A percentile compares a stretch with the other conserved stretches of the same genome.
These are phyloP conservation scores for Hiodon alosoides DNA, from an alignment of 2,113 vertebrate genomes.

Conservation along the genomic window DNA sequence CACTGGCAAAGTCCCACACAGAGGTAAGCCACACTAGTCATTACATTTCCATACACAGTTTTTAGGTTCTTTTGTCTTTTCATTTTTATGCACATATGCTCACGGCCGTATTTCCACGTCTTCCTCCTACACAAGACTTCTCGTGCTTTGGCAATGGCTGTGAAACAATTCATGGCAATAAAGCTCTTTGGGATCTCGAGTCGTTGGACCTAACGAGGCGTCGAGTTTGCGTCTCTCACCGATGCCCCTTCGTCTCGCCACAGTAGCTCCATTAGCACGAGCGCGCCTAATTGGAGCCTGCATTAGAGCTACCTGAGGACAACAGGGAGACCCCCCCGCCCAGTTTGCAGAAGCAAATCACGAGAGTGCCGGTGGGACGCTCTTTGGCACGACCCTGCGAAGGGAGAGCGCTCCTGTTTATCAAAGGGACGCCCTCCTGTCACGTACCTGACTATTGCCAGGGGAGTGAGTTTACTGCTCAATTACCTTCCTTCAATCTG, in stretches of 20 bases:
- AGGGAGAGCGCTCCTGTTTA: constrained; percentile 55
- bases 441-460: constrained; percentile 54
- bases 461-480: constrained; percentile 43
- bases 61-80: neutral
- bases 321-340: constrained; percentile 12
- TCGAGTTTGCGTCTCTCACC: too few species aligned
- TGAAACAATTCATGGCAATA: too few species aligned
- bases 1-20: too few species aligned
- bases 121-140: constrained; percentile 30
- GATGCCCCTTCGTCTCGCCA: neutral
- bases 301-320: constrained; percentile 28
- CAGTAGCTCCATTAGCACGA: constrained; percentile 30
- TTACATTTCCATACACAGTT: constrained; percentile 43
- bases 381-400: constrained; percentile 54
- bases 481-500: constrained; percentile 25
- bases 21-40: neutral
- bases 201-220: too few species aligned
- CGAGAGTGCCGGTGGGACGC: constrained; percentile 4
- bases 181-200: too few species aligned
- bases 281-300: constrained; percentile 32
- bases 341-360: constrained; percentile 12
- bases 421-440: constrained; percentile 55
- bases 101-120: constrained; percentile 5
- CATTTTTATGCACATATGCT: neutral
- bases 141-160: too few species aligned